A percentile compares a stretch with the other conserved stretches of the same genome.
phyloP scores from a whole-genome alignment of 2,113 vertebrate species.

The Ceuthmochares aereus region DNA sequence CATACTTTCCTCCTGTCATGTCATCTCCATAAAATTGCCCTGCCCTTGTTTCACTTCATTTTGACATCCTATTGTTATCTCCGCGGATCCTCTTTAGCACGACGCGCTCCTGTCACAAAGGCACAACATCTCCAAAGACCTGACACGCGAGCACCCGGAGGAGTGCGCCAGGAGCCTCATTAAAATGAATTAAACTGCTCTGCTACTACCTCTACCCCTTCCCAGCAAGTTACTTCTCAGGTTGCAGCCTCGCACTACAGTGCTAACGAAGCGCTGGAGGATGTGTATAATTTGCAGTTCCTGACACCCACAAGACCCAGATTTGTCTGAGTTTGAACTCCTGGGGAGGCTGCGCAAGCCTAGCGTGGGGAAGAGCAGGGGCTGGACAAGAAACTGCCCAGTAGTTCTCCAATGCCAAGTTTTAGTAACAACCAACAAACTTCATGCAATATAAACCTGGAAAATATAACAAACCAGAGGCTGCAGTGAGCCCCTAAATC shows the following conservation, averaged over 20 bases:
- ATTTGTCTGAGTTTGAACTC: rapidly evolving
- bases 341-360: neutral
- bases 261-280: neutral
- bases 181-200: constrained; percentile 31
- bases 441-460: rapidly evolving
- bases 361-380: neutral
- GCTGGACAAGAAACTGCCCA: neutral
- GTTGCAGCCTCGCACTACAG: neutral
- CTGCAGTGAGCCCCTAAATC: neutral
- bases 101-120: constrained; percentile 11
- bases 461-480: neutral
- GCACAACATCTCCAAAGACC: constrained; percentile 39
- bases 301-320: rapidly evolving
- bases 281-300: rapidly evolving
- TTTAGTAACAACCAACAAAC: neutral
- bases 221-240: neutral
- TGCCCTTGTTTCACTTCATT: constrained; percentile 66
- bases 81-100: neutral
- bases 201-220: neutral
- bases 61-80: constrained; percentile 62
- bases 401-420: rapidly evolving
- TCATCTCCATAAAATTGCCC: constrained; percentile 66
- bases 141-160: neutral
- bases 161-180: neutral
- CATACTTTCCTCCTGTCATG: constrained; percentile 48